Percentiles rank a stretch among this genome's conserved stretches.
These are phyloP conservation scores for Spicauda simplicius DNA, from an alignment of 2,888 invertebrate genomes.

Conservation along the genomic window DNA sequence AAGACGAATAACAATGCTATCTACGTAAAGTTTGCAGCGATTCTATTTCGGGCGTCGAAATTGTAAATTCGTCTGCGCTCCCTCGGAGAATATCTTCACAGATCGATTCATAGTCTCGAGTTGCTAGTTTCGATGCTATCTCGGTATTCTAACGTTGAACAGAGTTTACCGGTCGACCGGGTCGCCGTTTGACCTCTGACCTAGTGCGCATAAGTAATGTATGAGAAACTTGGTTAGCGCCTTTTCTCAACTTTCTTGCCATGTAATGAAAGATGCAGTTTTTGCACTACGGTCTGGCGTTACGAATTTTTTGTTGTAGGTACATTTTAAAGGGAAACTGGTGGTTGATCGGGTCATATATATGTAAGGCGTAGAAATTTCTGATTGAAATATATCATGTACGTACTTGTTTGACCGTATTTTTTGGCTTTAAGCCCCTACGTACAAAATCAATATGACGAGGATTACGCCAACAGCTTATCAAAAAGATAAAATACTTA, in stretches of 20 bases:
- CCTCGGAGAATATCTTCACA: slow-evolving; percentile 8
- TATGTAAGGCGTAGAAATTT: no score
- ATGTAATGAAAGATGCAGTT: slow-evolving; percentile 21
- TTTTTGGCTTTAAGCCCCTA: no score
- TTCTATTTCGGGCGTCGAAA: slow-evolving; percentile 11
- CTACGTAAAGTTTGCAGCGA: slow-evolving; percentile 13
- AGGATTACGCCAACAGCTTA: no score
- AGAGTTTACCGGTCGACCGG: slow-evolving; percentile 31
- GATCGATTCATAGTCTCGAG: slow-evolving; percentile 21
- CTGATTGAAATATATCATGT: no score
- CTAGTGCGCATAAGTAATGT: slow-evolving; percentile 28
- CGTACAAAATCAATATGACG: no score
- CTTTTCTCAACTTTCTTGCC: slow-evolving; percentile 34
- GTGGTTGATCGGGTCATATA: not conserved
- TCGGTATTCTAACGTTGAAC: slow-evolving; percentile 20
- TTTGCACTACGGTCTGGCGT: not conserved
- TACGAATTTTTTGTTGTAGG: slow-evolving; percentile 11
- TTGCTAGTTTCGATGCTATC: slow-evolving; percentile 30
- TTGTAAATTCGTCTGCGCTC: slow-evolving; percentile 9
- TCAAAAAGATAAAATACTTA: no score
- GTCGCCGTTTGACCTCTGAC: slow-evolving; percentile 26
- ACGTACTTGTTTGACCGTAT: no score
- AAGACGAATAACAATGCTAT: slow-evolving; percentile 12
- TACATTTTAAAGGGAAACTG: not conserved
- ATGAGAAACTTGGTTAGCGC: slow-evolving; percentile 31